A percentile compares a stretch with the other conserved stretches of the same genome.
Evolutionary conservation across 30 jellyfish, hydroid and myxozoan genomes (phyloP).

Genomic region (Aurelia sp.): DNA sequence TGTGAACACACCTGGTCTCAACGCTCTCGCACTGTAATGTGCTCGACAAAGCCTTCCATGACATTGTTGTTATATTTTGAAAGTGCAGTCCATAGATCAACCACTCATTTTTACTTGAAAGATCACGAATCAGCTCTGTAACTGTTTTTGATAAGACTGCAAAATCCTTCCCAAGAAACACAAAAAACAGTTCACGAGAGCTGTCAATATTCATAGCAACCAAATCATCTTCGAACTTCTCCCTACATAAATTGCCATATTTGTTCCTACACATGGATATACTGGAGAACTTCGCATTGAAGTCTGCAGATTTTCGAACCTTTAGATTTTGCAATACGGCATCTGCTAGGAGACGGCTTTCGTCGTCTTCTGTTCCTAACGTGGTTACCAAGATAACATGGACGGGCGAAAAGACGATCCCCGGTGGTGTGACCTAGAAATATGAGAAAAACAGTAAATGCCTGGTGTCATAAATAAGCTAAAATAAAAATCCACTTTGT

Average conservation of each 20-base stretch:
- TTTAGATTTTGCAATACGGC: constrained; percentile 51
- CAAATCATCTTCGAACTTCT: neutral
- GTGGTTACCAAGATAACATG: constrained; percentile 15
- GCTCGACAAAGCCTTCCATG: constrained; percentile 36
- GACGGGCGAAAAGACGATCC: constrained; percentile 36
- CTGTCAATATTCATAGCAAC: neutral
- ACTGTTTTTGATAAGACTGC: neutral
- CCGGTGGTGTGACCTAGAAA: constrained; percentile 44
- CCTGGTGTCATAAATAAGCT: neutral
- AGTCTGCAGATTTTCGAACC: constrained; percentile 62
- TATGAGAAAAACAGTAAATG: neutral
- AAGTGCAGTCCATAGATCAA: constrained; percentile 56
- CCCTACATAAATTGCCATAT: neutral
- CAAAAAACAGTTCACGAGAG: constrained; percentile 48
- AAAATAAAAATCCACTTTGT: too few relatives aligned
- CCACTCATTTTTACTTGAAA: constrained; percentile 5
- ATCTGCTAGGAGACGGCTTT: constrained; percentile 25
- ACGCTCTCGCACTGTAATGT: too few relatives aligned
- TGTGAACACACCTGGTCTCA: too few relatives aligned
- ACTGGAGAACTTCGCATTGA: constrained; percentile 44
- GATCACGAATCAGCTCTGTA: neutral
- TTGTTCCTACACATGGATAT: neutral
- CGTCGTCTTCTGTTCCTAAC: neutral
- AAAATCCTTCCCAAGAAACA: constrained; percentile 29
- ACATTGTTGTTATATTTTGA: constrained; percentile 25